A percentile compares a stretch with the other conserved stretches of the same genome.
Conservation (phyloP, 1,140 invertebrate genomes). For the Procambarus virginalis region DNA sequence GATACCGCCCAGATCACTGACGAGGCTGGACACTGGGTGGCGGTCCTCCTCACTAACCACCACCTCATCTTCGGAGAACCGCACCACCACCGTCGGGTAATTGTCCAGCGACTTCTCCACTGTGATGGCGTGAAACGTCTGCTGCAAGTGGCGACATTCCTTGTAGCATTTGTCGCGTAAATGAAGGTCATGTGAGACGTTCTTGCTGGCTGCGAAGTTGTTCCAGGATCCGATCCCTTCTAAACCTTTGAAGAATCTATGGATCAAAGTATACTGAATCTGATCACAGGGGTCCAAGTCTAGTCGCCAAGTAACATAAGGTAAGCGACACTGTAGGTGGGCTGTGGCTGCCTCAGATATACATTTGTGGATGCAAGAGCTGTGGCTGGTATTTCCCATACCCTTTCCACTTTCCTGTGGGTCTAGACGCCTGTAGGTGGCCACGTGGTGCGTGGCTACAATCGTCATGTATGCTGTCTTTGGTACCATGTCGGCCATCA, state of each 20-base stretch:
- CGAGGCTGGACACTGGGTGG: not conserved
- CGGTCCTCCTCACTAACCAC: slow-evolving; percentile 23
- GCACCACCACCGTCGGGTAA: slow-evolving; percentile 43
- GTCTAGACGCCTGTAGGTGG: slow-evolving; percentile 1
- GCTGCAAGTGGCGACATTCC: slow-evolving; percentile 7
- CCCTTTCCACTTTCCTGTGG: not conserved
- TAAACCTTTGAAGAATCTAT: slow-evolving; percentile 25
- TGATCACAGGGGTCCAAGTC: slow-evolving; percentile 13
- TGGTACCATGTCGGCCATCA: slow-evolving; percentile 14
- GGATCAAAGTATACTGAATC: not conserved
- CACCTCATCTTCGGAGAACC: not conserved
- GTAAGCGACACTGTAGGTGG: not conserved
- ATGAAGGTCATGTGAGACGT: not conserved
- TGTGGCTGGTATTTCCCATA: not conserved
- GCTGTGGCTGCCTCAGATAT: not conserved
- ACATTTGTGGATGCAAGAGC: slow-evolving; percentile 18
- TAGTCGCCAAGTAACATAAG: not conserved
- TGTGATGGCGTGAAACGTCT: not conserved
- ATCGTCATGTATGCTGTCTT: not conserved
- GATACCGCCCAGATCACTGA: slow-evolving; percentile 20
- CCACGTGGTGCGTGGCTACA: not conserved
- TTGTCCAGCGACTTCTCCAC: not conserved
- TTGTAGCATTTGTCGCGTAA: slow-evolving; percentile 9
- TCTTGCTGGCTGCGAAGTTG: not conserved
- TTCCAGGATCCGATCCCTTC: slow-evolving; percentile 1